Conservation (phyloP, 2,113 vertebrate genomes). For the Brachionichthys hirsutus region DNA sequence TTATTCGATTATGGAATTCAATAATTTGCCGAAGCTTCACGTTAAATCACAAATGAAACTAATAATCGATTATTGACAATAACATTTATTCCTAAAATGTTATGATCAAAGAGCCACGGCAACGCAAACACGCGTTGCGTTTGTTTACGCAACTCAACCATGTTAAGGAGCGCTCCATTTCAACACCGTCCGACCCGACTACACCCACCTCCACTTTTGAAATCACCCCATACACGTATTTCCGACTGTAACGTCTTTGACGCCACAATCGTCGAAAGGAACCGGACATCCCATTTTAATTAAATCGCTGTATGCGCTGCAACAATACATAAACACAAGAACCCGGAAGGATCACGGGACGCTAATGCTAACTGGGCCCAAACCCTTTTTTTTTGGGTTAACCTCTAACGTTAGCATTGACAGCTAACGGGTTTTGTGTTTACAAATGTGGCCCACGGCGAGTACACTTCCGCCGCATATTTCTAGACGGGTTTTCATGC, state of each 20-base stretch:
- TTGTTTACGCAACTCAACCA: conserved; percentile 49
- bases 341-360: conserved; percentile 13
- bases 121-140: conserved; percentile 58
- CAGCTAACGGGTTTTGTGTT: conserved; percentile 6
- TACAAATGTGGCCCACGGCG: conserved; percentile 3
- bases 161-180: conserved; percentile 43
- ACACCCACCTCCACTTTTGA: too few relatives aligned
- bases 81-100: too few relatives aligned
- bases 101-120: background rate
- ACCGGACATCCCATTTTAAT: too few relatives aligned
- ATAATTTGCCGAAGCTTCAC: too few relatives aligned
- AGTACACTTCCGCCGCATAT: fast-evolving
- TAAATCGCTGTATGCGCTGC: too few relatives aligned
- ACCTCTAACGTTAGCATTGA: conserved; percentile 24
- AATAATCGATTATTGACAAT: too few relatives aligned
- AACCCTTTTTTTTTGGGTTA: background rate
- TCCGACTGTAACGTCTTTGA: too few relatives aligned
- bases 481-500: fast-evolving
- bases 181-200: conserved; percentile 24
- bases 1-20: background rate
- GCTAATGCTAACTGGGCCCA: conserved; percentile 20
- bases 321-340: background rate
- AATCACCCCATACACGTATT: background rate
- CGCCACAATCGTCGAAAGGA: too few relatives aligned
- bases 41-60: too few relatives aligned